Evolutionary conservation across 92 coral and sea anemone species (phyloP).

Genomic region (Umimayanthus kanabou): DNA sequence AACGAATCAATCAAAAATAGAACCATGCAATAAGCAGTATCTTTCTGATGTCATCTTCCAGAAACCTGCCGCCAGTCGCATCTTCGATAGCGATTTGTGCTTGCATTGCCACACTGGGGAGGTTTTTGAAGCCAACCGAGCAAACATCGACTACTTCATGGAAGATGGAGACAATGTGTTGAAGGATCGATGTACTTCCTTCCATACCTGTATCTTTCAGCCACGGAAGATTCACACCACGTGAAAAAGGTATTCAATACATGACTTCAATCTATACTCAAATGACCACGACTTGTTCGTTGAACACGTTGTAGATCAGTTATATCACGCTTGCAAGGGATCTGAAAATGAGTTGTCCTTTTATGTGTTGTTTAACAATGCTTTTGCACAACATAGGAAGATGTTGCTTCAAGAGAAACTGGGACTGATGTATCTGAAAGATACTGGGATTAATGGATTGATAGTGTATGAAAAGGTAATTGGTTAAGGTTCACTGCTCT

Average conservation of each 20-base stretch:
- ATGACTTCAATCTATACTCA: background rate
- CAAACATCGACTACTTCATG: background rate
- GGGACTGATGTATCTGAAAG: background rate
- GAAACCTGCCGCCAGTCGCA: background rate
- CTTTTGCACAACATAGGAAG: background rate
- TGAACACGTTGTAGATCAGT: background rate
- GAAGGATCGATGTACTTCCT: background rate
- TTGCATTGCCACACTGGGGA: background rate
- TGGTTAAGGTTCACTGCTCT: background rate
- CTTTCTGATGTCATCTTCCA: background rate
- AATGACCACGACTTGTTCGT: background rate
- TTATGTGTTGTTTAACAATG: background rate
- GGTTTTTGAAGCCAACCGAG: background rate
- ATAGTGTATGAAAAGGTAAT: background rate
- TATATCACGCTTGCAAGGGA: background rate
- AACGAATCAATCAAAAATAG: background rate
- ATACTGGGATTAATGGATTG: background rate
- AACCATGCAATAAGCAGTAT: background rate
- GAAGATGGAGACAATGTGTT: background rate
- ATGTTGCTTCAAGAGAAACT: background rate
- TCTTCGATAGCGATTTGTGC: background rate
- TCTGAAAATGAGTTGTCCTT: background rate
- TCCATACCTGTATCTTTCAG: background rate
- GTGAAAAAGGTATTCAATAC: background rate
- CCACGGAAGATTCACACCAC: constrained; percentile 7